phyloP scores from a whole-genome alignment of 2,888 invertebrate species.

The Nephrotoma appendiculata region DNA sequence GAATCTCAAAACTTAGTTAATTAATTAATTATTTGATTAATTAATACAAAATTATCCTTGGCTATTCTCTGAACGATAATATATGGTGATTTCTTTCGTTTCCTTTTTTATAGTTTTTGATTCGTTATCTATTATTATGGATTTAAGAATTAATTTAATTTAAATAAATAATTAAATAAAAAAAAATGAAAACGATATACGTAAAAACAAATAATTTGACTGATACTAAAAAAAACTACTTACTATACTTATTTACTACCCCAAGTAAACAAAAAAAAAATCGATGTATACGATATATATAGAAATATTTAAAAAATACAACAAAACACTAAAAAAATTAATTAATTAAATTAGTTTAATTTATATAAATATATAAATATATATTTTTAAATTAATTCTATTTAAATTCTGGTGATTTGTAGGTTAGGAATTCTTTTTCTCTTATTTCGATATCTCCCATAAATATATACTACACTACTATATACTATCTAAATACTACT shows the following conservation, averaged over 20 bases:
- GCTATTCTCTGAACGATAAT: neutral
- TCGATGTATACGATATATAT: slow-evolving; percentile 14
- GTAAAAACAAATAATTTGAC: slow-evolving; percentile 20
- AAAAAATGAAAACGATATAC: slow-evolving; percentile 19
- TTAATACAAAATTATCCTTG: neutral
- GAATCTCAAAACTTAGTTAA: neutral
- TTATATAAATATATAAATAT: neutral
- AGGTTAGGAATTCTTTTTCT: neutral
- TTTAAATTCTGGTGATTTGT: slow-evolving; percentile 3
- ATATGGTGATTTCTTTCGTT: neutral
- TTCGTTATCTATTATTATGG: neutral
- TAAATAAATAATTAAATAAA: slow-evolving; percentile 1
- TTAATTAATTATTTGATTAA: neutral
- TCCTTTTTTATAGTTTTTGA: neutral
- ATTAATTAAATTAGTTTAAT: neutral
- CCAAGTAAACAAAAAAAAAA: slow-evolving; percentile 10
- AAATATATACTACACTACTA: neutral
- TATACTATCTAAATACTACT: neutral
- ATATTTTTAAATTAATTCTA: neutral
- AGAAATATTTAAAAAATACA: slow-evolving; percentile 9
- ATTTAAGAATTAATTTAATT: neutral
- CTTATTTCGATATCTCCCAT: neutral
- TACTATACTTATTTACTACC: neutral
- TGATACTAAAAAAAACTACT: slow-evolving; percentile 15
- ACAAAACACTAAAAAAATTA: slow-evolving; percentile 1